Base-by-base conservation (phyloP, 2,797 vertebrate genomes). In the Pipistrellus pygmaeus region DNA sequence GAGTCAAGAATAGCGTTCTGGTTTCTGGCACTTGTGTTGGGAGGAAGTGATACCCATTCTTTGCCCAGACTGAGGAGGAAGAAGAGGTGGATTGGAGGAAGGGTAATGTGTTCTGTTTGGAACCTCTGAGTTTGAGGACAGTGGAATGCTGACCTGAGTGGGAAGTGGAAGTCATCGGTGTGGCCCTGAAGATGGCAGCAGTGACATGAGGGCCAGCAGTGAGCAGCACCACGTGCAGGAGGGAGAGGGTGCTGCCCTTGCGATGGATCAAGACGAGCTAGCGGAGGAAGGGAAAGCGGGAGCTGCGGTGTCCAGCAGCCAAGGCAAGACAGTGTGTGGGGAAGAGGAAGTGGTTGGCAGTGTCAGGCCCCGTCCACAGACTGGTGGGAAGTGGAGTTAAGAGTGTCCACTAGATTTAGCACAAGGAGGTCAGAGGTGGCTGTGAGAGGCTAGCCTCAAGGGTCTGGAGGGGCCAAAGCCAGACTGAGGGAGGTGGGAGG, bases 361-460 rank as follows among this genome's bases (percentile, higher is more conserved):
- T 1, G 13, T 68, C 20, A 1, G 60, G 53, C 68, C 90, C 8
- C 2, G 2, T 69, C 95, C 72, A 0, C 68, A 83, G 88, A 64
- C 76, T 88, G 30, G 44, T 46, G 68, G 64, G 35, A 27, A 55
- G 91, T 12, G 53, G 13, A 32, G 21, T 41, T 83, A 60, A 48
- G 46, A 85, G 68, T 1, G 38, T 23, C 73, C 78, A 18, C 48
- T 82, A 48, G 82, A 92, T 92, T 88, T 92, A 95, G 93, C 72
- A 92, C 68, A 69, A 78, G 66, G 46, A 81, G 91, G 91, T 93
- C 93, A 94, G 72, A 85, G 78, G 86, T 35, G 69, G 77, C 71
- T 4, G 0, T 6, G 30, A n/a, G 38, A 64, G 41, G 76, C 85
- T 14, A 48, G 88, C 46, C 15, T 38, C 3, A 0, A 66, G 2